Evolutionary conservation across 1,140 invertebrate species (phyloP), one percentile per base, ranked within the genome.

Genomic region (Mactra quadrangularis): DNA sequence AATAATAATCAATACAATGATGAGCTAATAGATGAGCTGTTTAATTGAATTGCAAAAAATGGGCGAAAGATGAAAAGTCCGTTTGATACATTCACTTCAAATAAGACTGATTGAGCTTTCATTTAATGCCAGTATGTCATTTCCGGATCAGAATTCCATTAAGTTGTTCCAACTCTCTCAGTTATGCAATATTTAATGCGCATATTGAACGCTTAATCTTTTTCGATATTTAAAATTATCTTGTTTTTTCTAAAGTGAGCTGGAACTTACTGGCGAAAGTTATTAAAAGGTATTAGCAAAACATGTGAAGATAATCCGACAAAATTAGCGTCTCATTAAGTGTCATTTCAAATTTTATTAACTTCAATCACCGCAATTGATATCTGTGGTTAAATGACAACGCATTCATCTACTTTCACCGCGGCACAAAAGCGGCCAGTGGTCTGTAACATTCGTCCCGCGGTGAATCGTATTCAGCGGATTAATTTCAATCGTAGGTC

Each of bases 281-380:
- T 68, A 68, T 68, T 31, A 68, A n/a, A 50, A 68, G 6, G 64
- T 11, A 68, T 68, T 68, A 68, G 64, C 45, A 47, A 13, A 25
- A 68, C 64, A 68, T 47, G 64, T 31, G 64, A n/a, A 68, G 6
- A 60, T 75, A 55, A 72, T 52, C 70, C 70, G 50, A 25, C 29
- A 52, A 81, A 81, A 81, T 79, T 68, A 71, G 64, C 57, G 27
- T 35, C 64, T 81, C 64, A 81, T 81, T 81, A 70, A 60, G 29
- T 19, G 7, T 57, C 27, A 70, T 71, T 71, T 71, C 35, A 27
- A 13, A 71, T 66, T 81, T 81, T 33, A 81, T 81, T 71, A 66
- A 55, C n/a, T 59, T 70, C 47, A 33, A 70, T 66, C 9, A 31
- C 27, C 53, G 35, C 38, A 25, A 57, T 19, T 70, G 55, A 60